Evolutionary conservation across 2,797 vertebrate species (phyloP), one percentile per base, ranked within the genome.

Genomic region (Ctenochaetus hawaiiensis): DNA sequence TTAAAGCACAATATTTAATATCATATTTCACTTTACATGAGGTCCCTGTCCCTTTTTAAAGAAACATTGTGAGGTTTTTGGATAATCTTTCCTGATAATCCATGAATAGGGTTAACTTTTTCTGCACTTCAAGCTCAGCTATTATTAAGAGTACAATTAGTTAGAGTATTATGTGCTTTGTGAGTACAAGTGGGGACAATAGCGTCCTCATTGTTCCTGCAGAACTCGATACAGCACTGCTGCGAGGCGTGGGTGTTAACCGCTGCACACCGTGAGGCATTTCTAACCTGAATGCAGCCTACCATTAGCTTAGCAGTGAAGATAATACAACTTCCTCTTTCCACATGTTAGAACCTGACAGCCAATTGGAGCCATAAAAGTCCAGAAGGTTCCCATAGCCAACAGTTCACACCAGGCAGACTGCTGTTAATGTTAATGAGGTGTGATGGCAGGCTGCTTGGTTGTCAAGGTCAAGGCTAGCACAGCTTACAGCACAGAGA

Each of bases 381-480:
- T 81, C 85, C 85, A 81, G 82, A 87, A 91, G 83, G 85, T 92
- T 88, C 89, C 84, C 83, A 87, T 61, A 77, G 81, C 67, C 84
- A 57, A 56, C 74, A 61, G 81, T 91, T 91, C 85, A 80, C 92
- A 91, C 90, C 81, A 72, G 73, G 85, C 81, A 76, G 87, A 81
- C 84, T 80, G 89, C 64, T 82, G 90, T 92, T 90, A 90, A 91
- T 77, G 83, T 91, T 92, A 92, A 91, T 87, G 86, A 88, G 82
- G 90, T 90, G 91, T 80, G 86, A 90, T 83, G 82, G 84, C 75
- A 77, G 84, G 73, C 85, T 74, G 84, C 82, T 80, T 75, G 83
- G 85, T 84, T 83, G 87, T 91, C 91, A 92, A 91, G 92, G 91
- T 93, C 90, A 91, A 93, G 89, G 89, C 86, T 87, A 87, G 72